phyloP scores from a whole-genome alignment of 2,888 invertebrate genomes.

The Lasioglossum malachurum region DNA sequence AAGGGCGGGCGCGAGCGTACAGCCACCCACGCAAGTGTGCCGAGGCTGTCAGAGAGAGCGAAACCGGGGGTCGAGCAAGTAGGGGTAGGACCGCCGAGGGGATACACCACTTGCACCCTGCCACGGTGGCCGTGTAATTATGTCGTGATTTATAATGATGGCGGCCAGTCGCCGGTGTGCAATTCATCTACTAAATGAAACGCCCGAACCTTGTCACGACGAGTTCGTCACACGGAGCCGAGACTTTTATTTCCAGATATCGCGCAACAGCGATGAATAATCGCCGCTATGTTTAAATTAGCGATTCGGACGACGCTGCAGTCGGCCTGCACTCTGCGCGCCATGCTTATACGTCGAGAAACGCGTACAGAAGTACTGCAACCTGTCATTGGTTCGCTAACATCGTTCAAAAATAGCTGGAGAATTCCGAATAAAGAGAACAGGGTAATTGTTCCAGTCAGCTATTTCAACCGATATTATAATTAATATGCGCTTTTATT shows the following conservation, averaged over 20 bases:
- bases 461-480: background rate
- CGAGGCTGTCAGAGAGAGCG: slow-evolving; percentile 37
- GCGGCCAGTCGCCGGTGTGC: slow-evolving; percentile 71
- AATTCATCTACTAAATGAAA: slow-evolving; percentile 78
- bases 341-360: background rate
- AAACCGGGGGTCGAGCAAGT: slow-evolving; percentile 58
- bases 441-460: background rate
- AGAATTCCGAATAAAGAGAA: background rate
- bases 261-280: slow-evolving; percentile 23
- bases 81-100: slow-evolving; percentile 48
- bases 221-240: slow-evolving; percentile 71
- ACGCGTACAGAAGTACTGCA: background rate
- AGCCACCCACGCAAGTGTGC: slow-evolving; percentile 32
- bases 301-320: background rate
- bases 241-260: slow-evolving; percentile 62
- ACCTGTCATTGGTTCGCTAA: background rate
- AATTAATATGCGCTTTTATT: background rate
- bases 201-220: slow-evolving; percentile 74
- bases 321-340: background rate
- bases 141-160: slow-evolving; percentile 81
- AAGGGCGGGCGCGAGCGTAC: slow-evolving; percentile 10
- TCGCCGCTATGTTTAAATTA: background rate
- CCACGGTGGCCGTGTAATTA: slow-evolving; percentile 76
- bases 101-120: slow-evolving; percentile 66
- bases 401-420: background rate